These are phyloP conservation scores for Pipistrellus nathusii DNA, from an alignment of 2,797 vertebrate species.

Conservation along the genomic window DNA sequence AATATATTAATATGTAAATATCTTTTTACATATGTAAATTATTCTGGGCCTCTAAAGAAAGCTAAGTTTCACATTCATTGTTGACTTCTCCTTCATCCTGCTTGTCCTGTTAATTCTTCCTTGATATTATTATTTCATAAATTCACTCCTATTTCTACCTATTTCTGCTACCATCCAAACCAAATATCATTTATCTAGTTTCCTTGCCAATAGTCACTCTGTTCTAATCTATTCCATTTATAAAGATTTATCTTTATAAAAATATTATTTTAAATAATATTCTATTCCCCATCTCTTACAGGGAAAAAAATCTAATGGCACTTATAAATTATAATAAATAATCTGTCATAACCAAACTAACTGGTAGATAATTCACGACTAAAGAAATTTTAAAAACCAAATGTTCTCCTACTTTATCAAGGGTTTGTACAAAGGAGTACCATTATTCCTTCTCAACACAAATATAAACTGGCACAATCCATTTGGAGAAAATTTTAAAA, in stretches of 20 bases:
- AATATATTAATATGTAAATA: not conserved
- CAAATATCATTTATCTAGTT: slow-evolving; percentile 26
- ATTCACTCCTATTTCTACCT: not conserved
- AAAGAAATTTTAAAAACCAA: slow-evolving; percentile 46
- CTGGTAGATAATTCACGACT: not conserved
- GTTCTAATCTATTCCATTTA: slow-evolving; percentile 28
- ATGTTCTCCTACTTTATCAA: slow-evolving; percentile 22
- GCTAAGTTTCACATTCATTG: not conserved
- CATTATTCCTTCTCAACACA: not conserved
- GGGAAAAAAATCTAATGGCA: slow-evolving; percentile 45
- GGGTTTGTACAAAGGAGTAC: not conserved
- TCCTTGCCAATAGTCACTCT: slow-evolving; percentile 47
- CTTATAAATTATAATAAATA: slow-evolving; percentile 45
- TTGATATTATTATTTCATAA: not conserved
- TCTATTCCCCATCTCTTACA: slow-evolving; percentile 5
- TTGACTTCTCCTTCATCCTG: slow-evolving; percentile 24
- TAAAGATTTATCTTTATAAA: not conserved
- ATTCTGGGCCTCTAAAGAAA: not conserved
- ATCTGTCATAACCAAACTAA: slow-evolving; percentile 39
- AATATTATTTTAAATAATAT: slow-evolving; percentile 32
- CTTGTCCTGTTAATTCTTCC: slow-evolving; percentile 16
- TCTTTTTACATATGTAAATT: not conserved
- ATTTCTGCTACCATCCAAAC: not conserved
- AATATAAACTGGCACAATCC: not conserved
- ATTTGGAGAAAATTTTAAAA: slow-evolving; percentile 16